Base-by-base conservation (phyloP, 2,888 invertebrate genomes). In the Lasioglossum marginatum region DNA sequence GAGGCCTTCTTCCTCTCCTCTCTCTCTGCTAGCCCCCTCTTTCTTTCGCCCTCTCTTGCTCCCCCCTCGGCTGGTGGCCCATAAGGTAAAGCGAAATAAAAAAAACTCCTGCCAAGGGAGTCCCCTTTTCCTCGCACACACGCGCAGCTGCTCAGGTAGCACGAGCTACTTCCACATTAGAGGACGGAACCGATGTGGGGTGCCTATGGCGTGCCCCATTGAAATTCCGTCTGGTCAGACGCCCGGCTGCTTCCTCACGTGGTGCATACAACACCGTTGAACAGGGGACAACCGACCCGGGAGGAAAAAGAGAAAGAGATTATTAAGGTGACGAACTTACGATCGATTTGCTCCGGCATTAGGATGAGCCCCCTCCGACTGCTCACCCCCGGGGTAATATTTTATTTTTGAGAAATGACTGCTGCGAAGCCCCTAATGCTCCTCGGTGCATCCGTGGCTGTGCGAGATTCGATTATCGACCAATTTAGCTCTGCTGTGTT, bases 61-160 rank as follows among this genome's bases (percentile, higher is more conserved):
- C 77, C 34, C 82, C 52, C 82, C 85, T 83, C 78, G 34, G 48
- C 84, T 45, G 74, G 45, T 43, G 77, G 82, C 91, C 93, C 94
- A 94, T 94, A 93, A 94, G 94, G 94, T 87, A 88, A 93, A 92
- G 92, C 91, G 91, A 93, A 94, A 93, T 93, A 92, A 93, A 94
- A 94, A 93, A 93, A 93, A 93, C 93, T 93, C 89, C 92, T 92
- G 93, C 91, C 89, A 90, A 91, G 92, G 92, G 91, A 87, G 91
- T 79, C 85, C 90, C 87, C 92, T 91, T 91, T 87, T 91, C 90
- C 87, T 91, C 91, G 91, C 91, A 91, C 93, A 92, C 92, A 91
- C 90, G 90, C 88, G 92, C 94, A 94, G 94, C 94, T 94, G 94
- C 93, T 93, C 93, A 94, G 94, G 94, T 94, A 92, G 93, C 94